A percentile compares a stretch with the other conserved stretches of the same genome.
Evolutionary conservation across 2,888 invertebrate genomes (phyloP).

Genomic region (Drosophila crucigera): DNA sequence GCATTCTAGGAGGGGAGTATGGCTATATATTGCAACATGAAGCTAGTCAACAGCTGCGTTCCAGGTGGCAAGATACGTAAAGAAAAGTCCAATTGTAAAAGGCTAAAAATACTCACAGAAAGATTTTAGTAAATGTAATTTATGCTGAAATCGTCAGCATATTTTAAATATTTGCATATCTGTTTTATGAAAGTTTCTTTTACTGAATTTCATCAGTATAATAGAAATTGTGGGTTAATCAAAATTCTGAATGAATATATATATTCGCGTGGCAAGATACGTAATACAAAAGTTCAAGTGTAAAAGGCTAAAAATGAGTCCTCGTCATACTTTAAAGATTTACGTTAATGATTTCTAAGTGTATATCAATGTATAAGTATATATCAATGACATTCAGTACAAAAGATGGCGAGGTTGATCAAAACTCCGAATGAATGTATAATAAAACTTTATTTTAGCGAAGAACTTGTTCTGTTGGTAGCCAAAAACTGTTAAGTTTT

Average conservation of each 20-base stretch:
- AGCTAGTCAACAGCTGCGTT: neutral
- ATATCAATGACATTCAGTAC: neutral
- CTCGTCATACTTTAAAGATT: neutral
- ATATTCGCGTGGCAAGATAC: neutral
- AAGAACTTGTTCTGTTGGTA: neutral
- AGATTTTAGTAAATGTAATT: neutral
- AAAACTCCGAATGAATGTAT: neutral
- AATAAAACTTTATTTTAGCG: neutral
- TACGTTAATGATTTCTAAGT: neutral
- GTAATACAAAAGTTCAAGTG: neutral
- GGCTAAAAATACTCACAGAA: neutral
- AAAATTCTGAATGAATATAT: neutral
- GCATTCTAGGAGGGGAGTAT: neutral
- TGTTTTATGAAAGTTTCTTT: neutral
- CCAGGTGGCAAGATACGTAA: neutral
- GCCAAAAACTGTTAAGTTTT: neutral
- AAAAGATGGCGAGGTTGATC: neutral
- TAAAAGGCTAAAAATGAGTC: neutral
- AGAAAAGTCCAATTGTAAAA: neutral
- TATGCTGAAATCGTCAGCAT: neutral
- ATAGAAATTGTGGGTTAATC: neutral
- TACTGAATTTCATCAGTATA: neutral
- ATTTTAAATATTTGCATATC: neutral
- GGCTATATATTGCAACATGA: constrained; percentile 11
- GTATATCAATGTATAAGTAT: too few species aligned